Evolutionary conservation across 1,140 invertebrate species (phyloP), one percentile per base, ranked within the genome.

Genomic region (Heliconius himera): DNA sequence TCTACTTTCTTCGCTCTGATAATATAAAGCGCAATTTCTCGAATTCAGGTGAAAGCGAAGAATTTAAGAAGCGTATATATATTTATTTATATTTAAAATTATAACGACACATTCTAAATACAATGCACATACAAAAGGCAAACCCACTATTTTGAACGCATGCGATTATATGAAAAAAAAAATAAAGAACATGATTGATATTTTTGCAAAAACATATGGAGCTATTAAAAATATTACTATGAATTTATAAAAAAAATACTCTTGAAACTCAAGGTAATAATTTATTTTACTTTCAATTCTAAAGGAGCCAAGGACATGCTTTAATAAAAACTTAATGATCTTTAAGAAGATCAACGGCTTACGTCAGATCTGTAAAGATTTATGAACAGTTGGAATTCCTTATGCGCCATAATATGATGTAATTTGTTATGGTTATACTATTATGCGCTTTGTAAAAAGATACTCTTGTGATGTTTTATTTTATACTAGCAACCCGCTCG

Each of bases 331-430:
- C 77, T 74, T 73, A 77, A 77, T 56, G 71, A 60, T n/a, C 71
- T 71, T 26, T 74, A 74, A 49, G 54, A 56, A 72, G 72, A 72
- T 78, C 74, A 66, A 60, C 13, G 36, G 51, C 20, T 78, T 72
- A 78, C 77, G 77, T 78, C 71, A 78, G 18, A n/a, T 18, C 36
- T 26, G 29, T 18, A 29, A 51, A 73, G 60, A 66, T 66, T 74
- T 46, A 74, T 78, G 72, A 74, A 78, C 72, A 78, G 72, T 72
- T 78, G 72, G 49, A 72, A 60, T 49, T 56, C 49, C 54, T 72
- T n/a, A 20, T 38, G 60, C 38, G 22, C 18, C 54, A n/a, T 38
- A 49, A 29, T 36, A 38, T 78, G 77, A 74, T 70, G 41, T 78
- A 38, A 78, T 78, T 38, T 11, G 11, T 22, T 26, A 29, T 16